phyloP scores from a whole-genome alignment of 2,113 vertebrate genomes.

The Sceloporus undulatus region DNA sequence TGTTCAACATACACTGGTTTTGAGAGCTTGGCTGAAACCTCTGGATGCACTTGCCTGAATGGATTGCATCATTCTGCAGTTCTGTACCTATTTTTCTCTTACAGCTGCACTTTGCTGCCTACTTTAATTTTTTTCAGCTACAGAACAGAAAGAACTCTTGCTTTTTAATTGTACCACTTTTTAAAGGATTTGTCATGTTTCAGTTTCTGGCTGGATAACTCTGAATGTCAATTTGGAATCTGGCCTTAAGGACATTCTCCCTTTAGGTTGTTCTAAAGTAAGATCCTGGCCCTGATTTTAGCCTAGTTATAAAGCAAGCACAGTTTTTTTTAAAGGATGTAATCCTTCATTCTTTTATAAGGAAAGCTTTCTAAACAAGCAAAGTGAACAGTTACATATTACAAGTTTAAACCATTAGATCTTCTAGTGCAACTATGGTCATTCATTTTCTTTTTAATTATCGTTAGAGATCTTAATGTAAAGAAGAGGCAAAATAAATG shows the following conservation, averaged over 20 bases:
- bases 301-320: neutral
- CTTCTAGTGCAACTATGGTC: neutral
- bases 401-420: neutral
- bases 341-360: accelerated
- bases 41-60: slow-evolving; percentile 42
- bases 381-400: neutral
- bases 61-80: neutral
- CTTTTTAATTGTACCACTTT: slow-evolving; percentile 38
- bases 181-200: slow-evolving; percentile 22
- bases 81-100: slow-evolving; percentile 9
- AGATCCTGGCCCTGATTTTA: neutral
- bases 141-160: slow-evolving; percentile 34
- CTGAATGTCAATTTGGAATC: neutral
- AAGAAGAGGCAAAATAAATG: neutral
- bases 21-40: slow-evolving; percentile 27
- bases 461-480: neutral
- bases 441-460: neutral
- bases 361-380: neutral
- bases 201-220: slow-evolving; percentile 4
- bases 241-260: slow-evolving; percentile 24
- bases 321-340: accelerated
- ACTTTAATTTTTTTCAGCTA: slow-evolving; percentile 42
- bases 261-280: accelerated
- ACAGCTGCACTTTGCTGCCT: slow-evolving; percentile 25
- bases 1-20: neutral